A percentile compares a stretch with the other conserved stretches of the same genome.
phyloP scores from a whole-genome alignment of 2,113 vertebrate species.

The Caloenas nicobarica region DNA sequence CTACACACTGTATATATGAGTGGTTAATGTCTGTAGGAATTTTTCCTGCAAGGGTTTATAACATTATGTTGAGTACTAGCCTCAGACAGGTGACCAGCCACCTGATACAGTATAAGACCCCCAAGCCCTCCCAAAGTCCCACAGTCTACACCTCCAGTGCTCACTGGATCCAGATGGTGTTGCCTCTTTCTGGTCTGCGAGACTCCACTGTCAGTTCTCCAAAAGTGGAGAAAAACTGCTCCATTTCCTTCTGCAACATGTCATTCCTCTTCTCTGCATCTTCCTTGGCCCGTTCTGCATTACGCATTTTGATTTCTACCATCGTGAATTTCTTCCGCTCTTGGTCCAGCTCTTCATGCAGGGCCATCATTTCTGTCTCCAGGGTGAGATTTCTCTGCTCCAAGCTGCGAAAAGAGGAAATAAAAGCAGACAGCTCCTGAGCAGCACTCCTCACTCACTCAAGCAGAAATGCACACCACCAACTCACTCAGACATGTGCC shows the following conservation, averaged over 20 bases:
- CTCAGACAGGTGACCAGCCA: constrained; percentile 76
- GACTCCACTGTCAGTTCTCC: constrained; percentile 92
- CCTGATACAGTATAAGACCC: constrained; percentile 53
- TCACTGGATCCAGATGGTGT: constrained; percentile 97
- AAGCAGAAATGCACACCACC: not conserved
- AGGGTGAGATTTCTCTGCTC: constrained; percentile 92
- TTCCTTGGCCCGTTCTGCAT: constrained; percentile 93
- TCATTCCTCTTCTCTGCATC: constrained; percentile 95
- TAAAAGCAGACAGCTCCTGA: constrained; percentile 24
- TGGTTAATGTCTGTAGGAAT: constrained; percentile 49
- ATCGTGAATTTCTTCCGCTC: constrained; percentile 98
- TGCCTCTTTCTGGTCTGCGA: constrained; percentile 87
- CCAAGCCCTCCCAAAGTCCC: constrained; percentile 52
- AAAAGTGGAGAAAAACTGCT: constrained; percentile 98
- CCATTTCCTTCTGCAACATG: constrained; percentile 99
- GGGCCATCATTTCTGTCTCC: constrained; percentile 89
- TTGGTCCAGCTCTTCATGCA: constrained; percentile 96
- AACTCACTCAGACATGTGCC: rapidly evolving
- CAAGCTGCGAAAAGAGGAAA: constrained; percentile 75
- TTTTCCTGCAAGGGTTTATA: constrained; percentile 59
- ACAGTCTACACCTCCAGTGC: not conserved
- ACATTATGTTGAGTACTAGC: constrained; percentile 64
- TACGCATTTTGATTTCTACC: constrained; percentile 99
- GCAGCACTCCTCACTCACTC: not conserved
- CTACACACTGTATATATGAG: constrained; percentile 73